Evolutionary conservation across 2,888 invertebrate genomes (phyloP).

Genomic region (Nomada lathburiana): DNA sequence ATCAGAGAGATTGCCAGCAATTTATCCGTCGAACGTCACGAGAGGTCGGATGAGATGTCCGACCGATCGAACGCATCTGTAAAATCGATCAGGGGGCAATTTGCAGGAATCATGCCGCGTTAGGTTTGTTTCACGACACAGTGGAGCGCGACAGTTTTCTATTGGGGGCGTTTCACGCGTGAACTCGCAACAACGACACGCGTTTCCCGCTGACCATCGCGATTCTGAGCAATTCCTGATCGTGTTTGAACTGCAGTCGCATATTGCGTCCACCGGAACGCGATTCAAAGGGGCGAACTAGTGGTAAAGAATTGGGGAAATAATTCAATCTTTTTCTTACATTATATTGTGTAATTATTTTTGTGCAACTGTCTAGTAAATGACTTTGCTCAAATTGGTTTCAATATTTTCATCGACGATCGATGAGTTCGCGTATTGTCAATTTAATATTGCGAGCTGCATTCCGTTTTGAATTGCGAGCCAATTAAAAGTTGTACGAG

Average conservation of each 20-base stretch:
- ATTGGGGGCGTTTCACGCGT: slow-evolving; percentile 22
- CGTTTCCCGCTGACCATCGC: neutral
- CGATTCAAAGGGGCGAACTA: neutral
- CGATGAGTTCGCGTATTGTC: no score
- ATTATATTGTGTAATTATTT: no score
- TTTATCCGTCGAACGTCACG: slow-evolving; percentile 45
- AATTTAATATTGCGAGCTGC: no score
- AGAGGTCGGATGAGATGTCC: neutral
- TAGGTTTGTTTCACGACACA: slow-evolving; percentile 27
- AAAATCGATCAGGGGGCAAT: slow-evolving; percentile 57
- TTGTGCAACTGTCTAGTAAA: no score
- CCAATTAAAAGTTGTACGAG: no score
- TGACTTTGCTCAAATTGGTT: no score
- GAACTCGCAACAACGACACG: neutral
- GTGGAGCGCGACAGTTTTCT: slow-evolving; percentile 24
- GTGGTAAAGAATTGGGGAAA: neutral
- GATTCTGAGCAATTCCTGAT: slow-evolving; percentile 11
- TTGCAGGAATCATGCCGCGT: slow-evolving; percentile 34
- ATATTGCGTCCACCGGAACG: neutral
- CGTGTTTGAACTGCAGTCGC: slow-evolving; percentile 10
- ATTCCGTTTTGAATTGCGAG: no score
- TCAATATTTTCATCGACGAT: no score
- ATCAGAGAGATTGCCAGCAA: slow-evolving; percentile 36
- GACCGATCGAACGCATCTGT: slow-evolving; percentile 53
- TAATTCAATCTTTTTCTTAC: no score